Evolutionary conservation across 2,113 vertebrate genomes (phyloP), one percentile per base, ranked within the genome.

Genomic region (Phylloscopus whistleri): DNA sequence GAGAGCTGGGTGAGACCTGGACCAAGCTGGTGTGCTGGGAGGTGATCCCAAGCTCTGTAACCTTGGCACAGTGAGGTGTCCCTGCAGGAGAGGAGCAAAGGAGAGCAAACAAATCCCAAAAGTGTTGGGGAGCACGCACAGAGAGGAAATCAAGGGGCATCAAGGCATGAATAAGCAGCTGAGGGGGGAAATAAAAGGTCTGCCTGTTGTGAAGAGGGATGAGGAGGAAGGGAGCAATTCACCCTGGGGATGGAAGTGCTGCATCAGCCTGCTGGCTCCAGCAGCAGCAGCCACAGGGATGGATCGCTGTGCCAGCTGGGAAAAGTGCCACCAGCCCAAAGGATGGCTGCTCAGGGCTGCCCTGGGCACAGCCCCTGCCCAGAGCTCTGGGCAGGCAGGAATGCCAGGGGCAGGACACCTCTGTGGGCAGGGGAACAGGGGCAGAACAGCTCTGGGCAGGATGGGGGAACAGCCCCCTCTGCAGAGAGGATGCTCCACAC

Each of bases 161-260:
- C 81, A 91, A 84, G 76, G 55, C 67, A 87, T 94, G 84, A 95
- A 95, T 91, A 92, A 93, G 87, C 68, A 94, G 33, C 26, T 1
- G 3, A 52, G 66, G n/a, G 69, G 5, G 1, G 5, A 26, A 3
- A 13, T 39, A 55, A 67, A 63, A 51, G 6, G 9, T n/a, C 22
- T 44, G 46, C 1, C 0, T 21, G 5, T 62, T 16, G 66, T 16
- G 30, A 31, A 77, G 75, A 86, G 19, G 44, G 75, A 83, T 73
- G 75, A 48, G 68, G 58, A 75, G 73, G 79, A 52, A 95, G 37
- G n/a, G 43, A 90, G 80, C 26, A 31, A 63, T 81, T 80, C 44
- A 9, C 26, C 2, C 37, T 18, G 80, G 89, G 87, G 48, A 41
- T 5, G 39, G 16, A 87, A 91, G 43, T 78, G 73, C 84, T 93